Base-by-base conservation (phyloP, 2,888 invertebrate species). In the Macrophya alboannulata region DNA sequence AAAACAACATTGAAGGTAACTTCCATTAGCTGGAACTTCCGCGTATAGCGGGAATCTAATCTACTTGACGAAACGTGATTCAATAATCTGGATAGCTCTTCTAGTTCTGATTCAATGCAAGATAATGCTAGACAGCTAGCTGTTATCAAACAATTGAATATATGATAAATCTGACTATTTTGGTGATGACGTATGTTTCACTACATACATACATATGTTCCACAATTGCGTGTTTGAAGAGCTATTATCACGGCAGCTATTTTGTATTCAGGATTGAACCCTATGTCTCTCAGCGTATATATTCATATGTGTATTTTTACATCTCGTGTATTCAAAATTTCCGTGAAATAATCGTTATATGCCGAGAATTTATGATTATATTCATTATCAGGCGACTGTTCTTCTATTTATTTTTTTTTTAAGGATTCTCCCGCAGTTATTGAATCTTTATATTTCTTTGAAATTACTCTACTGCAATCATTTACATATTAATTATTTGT, bases 251-350 rank as follows among this genome's bases (percentile, higher is more conserved):
- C 10, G 17, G 40, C 15, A 71, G n/a, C 71, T 71, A 17, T 71
- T 71, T 71, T 37, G 71, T 71, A 71, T 71, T 71, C 71, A 71
- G 8, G 71, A 37, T 71, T 71, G 15, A n/a, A 71, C 71, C 71
- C 5, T 1, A n/a, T 71, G 40, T 17, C 17, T 71, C 71, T 68
- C 68, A 15, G 8, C 40, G 71, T 8, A 3, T 8, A 3, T 1
- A n/a, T 37, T 17, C 40, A 31, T 62, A 62, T 71, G 37, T n/a
- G 21, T 40, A 37, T 9, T 71, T 15, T 5, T 4, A 71, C 17
- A 37, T 71, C 17, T 37, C n/a, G 15, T 62, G 71, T 40, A 71
- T 17, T n/a, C 71, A 40, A 37, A n/a, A 71, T 40, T 68, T 1
- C 55, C n/a, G n/a, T 6, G 1, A 0, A 55, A 55, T 55, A n/a